Evolutionary conservation across 2,888 invertebrate species (phyloP), one percentile per base, ranked within the genome.

Genomic region (Dasypogon diadema): DNA sequence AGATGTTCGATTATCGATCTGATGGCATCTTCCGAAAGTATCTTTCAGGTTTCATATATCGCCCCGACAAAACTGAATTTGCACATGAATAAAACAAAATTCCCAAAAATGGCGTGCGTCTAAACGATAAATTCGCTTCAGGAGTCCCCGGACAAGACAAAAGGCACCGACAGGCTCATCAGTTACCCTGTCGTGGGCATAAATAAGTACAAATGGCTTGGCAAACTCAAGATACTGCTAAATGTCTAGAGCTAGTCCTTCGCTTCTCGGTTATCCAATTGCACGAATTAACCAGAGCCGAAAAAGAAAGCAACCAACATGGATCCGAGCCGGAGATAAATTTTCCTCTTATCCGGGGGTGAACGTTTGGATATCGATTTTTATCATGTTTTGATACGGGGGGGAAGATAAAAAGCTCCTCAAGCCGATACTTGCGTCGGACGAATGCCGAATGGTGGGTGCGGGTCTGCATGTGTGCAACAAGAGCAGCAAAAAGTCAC

Each of bases 131-230:
- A 75, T 70, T 70, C 46, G 42, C 21, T 5, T 26, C 5, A 22
- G n/a, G 51, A 30, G 16, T 48, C 4, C 26, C 46, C 60, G 46
- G 56, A 60, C 26, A 42, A n/a, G 37, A 22, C 37, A 34, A 75
- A 68, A 54, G 75, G 55, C 42, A 24, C 75, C 70, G 70, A 56
- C 42, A 56, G 46, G 10, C 68, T 26, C 70, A 75, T 75, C 70
- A 75, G 42, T 75, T 75, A 70, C 34, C 42, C 21, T 56, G 4
- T 56, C 68, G 12, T n/a, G 26, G 37, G 42, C 60, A 70, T 75
- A 75, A 75, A 75, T 58, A 75, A 70, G 68, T 22, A 34, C 75
- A 46, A 70, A 75, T 68, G 68, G 42, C 26, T 22, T 14, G 65
- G 18, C 22, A 55, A 68, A 56, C 48, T 74, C 34, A 10, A 55